Base-by-base conservation (phyloP, 92 coral and sea anemone species). In the Pocillopora meandrina region DNA sequence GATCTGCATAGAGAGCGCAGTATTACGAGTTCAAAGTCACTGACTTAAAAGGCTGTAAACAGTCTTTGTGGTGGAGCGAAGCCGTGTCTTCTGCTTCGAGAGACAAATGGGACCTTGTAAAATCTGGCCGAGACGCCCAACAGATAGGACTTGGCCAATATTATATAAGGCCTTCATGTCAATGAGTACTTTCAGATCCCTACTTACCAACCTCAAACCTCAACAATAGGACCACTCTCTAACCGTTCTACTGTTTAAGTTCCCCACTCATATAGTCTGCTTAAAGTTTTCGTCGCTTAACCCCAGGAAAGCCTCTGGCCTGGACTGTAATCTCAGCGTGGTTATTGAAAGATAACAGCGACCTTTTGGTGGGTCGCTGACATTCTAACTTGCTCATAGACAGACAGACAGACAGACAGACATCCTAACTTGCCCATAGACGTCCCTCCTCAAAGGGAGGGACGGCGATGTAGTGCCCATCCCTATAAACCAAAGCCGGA, bases 401-500 rank as follows among this genome's bases (percentile, higher is more conserved):
- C 0, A 23, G 26, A 23, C 26, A 23, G 26, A 23, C 26, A 23
- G 26, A 23, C 31, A 26, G 31, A 26, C 31, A 26, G 31, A 26
- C 31, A 26, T 26, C 1, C 31, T 26, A 26, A 26, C 31, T 26
- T 26, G 31, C 31, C 31, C 31, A 26, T 26, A 26, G 31, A 26
- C 31, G 31, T 26, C 31, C 31, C 31, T 26, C 76, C 9, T 17
- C 35, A 0, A 36, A 16, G 52, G 72, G 81, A 56, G 58, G 49
- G 21, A 26, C 34, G 56, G 66, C n/a, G 67, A 76, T 64, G 31
- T 61, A 59, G 82, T 57, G 49, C 71, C 82, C 23, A 31, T 78
- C 69, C 71, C 82, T 7, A 42, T 11, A 78, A 78, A 52, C 76
- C 59, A 78, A 78, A 61, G 14, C 82, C 71, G 13, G 71, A 18